Evolutionary conservation across 1,140 invertebrate species (phyloP), one percentile per base, ranked within the genome.

Genomic region (Heliconius hermathena): DNA sequence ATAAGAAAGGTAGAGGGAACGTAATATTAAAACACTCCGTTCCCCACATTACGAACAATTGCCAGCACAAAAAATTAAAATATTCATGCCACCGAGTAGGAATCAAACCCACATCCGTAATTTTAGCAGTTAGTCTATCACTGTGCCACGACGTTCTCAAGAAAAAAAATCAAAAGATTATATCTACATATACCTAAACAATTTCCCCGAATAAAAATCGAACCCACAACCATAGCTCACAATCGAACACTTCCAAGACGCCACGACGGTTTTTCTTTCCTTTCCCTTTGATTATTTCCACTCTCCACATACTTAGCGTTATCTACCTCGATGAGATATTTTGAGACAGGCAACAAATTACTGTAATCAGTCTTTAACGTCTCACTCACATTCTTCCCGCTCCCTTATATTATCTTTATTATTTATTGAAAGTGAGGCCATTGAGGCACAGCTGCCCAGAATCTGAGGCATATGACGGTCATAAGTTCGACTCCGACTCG

Each of bases 361-460:
- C 60, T 13, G 60, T 29, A 66, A 66, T 66, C 60, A 29, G 3
- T 66, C 60, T 66, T 66, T 66, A 66, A 11, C 60, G 60, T 66
- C 22, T 66, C 60, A 66, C 60, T 29, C 60, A 29, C 22, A 29
- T 66, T 66, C 54, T 60, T 22, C 60, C 60, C 22, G 60, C 13
- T 26, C 60, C 60, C 60, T 66, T 66, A 66, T 66, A 66, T 11
- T 66, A 66, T 66, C 22, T 66, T 66, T 66, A 66, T 66, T 26
- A 66, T 66, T 66, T 66, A 66, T 66, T 66, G 9, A 22, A 26
- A 26, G 0, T 6, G 13, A 22, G 26, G 4, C 26, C 60, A 29
- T 66, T 11, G 9, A 5, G 22, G 60, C 26, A 9, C 26, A 66
- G 26, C 11, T 11, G 60, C 9, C 26, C 9, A 66, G 16, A 20